Conservation (phyloP, 2,888 invertebrate genomes). For the Blera fallax region DNA sequence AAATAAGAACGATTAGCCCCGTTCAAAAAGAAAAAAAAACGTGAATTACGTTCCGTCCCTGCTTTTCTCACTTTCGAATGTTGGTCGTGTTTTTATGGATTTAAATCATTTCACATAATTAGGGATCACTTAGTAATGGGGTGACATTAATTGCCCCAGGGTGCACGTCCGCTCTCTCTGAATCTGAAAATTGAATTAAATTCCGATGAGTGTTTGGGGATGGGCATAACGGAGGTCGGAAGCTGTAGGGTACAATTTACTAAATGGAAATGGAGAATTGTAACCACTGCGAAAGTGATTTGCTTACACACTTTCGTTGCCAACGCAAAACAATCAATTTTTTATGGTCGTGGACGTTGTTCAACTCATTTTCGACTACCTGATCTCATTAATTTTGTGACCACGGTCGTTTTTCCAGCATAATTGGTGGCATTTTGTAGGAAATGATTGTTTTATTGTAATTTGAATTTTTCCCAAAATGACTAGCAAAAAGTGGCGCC, state of each 20-base stretch:
- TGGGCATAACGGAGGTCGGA: not conserved
- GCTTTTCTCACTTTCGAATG: constrained; percentile 53
- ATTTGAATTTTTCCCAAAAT: not conserved
- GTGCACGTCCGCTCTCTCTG: constrained; percentile 47
- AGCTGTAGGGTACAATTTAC: not conserved
- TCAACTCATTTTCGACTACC: constrained; percentile 3
- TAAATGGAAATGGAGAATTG: not conserved
- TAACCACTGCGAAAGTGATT: not conserved
- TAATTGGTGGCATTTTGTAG: not conserved
- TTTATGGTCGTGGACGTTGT: not conserved
- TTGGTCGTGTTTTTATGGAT: constrained; percentile 74
- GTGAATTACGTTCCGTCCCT: constrained; percentile 15
- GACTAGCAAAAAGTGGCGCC: not conserved
- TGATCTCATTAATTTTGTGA: constrained; percentile 22
- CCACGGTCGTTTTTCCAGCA: not conserved
- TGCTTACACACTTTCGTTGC: not conserved
- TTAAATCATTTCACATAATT: constrained; percentile 82
- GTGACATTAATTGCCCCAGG: constrained; percentile 82
- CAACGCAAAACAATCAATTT: constrained; percentile 11
- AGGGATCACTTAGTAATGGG: constrained; percentile 82
- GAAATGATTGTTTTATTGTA: constrained; percentile 5
- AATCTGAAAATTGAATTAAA: constrained; percentile 59
- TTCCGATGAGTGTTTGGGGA: constrained; percentile 32
- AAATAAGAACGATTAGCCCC: constrained; percentile 44
- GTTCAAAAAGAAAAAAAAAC: not conserved